Conservation (phyloP, 2,797 vertebrate genomes). For the Microtus obscurus region DNA sequence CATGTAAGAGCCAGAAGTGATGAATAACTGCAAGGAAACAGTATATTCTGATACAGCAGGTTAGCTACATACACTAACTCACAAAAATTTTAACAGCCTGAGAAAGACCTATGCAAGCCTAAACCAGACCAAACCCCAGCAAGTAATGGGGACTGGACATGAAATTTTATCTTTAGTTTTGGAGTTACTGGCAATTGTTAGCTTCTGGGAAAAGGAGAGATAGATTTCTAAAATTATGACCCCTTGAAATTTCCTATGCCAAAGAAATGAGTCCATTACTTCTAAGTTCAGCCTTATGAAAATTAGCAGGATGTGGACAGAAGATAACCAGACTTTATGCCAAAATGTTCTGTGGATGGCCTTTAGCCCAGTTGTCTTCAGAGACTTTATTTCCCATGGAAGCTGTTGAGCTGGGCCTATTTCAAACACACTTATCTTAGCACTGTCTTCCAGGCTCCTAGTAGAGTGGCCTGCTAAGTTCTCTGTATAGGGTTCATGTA, state of each 20-base stretch:
- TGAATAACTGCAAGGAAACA: not conserved
- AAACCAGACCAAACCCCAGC: not conserved
- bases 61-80: not conserved
- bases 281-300: not conserved
- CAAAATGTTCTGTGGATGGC: not conserved
- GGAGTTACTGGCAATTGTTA: not conserved
- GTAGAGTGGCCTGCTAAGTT: not conserved
- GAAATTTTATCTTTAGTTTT: not conserved
- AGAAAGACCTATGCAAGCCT: not conserved
- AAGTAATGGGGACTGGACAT: not conserved
- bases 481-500: not conserved
- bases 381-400: not conserved
- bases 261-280: not conserved
- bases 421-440: not conserved
- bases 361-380: not conserved
- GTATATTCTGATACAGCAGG: not conserved
- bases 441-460: not conserved
- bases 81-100: not conserved
- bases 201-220: not conserved
- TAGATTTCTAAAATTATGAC: not conserved
- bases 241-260: not conserved
- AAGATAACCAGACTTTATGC: not conserved
- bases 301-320: not conserved
- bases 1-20: not conserved
- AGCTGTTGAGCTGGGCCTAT: not conserved